Base-by-base conservation (phyloP, 1,140 invertebrate genomes). In the Alviniconcha marisindica region DNA sequence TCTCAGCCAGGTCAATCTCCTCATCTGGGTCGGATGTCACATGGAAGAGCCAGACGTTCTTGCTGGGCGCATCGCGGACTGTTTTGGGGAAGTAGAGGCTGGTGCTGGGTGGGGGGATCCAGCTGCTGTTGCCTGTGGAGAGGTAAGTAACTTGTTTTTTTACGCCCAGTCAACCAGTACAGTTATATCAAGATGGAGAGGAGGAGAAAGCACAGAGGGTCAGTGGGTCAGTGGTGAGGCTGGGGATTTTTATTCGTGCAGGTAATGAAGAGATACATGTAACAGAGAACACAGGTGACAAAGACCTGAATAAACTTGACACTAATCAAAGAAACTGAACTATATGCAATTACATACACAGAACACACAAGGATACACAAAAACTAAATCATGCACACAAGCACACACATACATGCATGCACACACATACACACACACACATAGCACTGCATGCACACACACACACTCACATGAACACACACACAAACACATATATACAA, bases 41-140 rank as follows among this genome's bases (percentile, higher is more conserved):
- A 66, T 91, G 87, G 77, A 91, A 91, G 24, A 91, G 79, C 89
- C 89, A 91, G 0, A 90, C 69, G 71, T 91, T 91, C 36, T 91
- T 88, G 5, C 80, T 42, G 18, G 28, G 44, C 51, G 42, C 24
- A 21, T 60, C 71, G 36, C 69, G 44, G 31, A 60, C 54, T 18
- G 33, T 42, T 40, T 73, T 28, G n/a, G 79, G 0, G 40, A 31
- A 21, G 18, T 18, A 12, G 33, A 42, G 44, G 66, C 21, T 54
- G 21, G 28, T 21, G 7, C 10, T 54, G 36, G 89, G 84, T 4
- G 85, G 82, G 2, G 83, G 84, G 48, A 86, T 83, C 83, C 86
- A 87, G 24, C 36, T 86, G 33, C 81, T 60, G 63, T 84, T 82
- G 36, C 86, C 87, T 89, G 36, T 28, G 63, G 66, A 74, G 56